Evolutionary conservation across 2,113 vertebrate genomes (phyloP).

Genomic region (Aegotheles bennettii): DNA sequence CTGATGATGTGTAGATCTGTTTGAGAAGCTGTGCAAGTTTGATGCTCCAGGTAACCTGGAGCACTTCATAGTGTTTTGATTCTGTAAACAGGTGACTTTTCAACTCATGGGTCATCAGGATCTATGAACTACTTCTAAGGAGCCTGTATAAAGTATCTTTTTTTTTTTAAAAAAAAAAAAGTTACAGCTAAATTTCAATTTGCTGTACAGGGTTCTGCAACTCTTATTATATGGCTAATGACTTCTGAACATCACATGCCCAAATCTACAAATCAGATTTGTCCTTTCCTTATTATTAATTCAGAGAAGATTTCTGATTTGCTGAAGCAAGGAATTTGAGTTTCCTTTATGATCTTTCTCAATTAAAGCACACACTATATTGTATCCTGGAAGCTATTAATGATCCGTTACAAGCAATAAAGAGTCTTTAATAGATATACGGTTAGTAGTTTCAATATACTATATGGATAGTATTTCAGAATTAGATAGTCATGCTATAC

Average conservation of each 20-base stretch:
- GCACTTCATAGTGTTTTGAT: background rate
- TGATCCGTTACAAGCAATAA: background rate
- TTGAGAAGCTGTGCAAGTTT: background rate
- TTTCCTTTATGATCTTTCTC: background rate
- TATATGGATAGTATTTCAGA: background rate
- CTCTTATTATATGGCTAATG: background rate
- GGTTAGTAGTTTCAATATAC: background rate
- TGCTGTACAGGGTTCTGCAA: background rate
- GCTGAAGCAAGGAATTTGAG: background rate
- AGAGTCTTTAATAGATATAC: too few relatives aligned
- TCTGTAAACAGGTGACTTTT: background rate
- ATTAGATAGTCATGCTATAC: background rate
- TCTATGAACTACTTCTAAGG: background rate
- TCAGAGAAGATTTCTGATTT: background rate
- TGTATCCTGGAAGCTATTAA: background rate
- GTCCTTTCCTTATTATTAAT: background rate
- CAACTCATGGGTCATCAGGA: background rate
- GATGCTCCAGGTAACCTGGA: background rate
- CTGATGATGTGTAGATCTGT: background rate
- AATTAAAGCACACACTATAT: background rate
- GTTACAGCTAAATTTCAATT: background rate
- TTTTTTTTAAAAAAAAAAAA: background rate
- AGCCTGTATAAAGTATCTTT: background rate
- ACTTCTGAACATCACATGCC: background rate
- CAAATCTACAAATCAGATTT: background rate